Conservation (phyloP, 2,797 vertebrate genomes). For the Betta splendens region DNA sequence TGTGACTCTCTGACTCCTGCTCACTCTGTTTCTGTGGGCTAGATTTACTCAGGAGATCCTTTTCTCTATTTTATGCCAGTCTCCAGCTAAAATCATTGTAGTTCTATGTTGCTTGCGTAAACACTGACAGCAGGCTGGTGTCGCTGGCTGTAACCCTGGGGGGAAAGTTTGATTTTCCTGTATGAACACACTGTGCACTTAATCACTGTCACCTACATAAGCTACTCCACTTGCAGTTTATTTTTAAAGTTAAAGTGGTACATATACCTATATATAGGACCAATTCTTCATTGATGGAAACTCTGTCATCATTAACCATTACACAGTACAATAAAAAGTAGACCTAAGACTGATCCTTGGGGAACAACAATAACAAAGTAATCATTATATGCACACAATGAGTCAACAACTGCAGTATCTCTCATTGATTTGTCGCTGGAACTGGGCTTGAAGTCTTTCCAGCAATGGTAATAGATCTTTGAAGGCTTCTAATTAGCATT, state of each 20-base stretch:
- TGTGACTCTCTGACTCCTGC: constrained; percentile 1
- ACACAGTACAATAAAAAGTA: too few relatives aligned
- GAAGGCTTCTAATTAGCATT: too few relatives aligned
- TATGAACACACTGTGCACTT: constrained; percentile 22
- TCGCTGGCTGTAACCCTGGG: constrained; percentile 1
- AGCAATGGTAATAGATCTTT: too few relatives aligned
- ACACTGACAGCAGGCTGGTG: constrained; percentile 8
- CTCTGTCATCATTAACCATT: too few relatives aligned
- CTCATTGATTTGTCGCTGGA: too few relatives aligned
- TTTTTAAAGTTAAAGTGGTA: constrained; percentile 9
- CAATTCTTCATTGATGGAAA: background rate
- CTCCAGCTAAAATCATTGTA: background rate
- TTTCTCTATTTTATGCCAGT: background rate
- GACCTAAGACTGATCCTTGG: too few relatives aligned
- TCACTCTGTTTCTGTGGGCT: background rate
- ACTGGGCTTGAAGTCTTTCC: too few relatives aligned
- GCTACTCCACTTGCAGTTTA: constrained; percentile 1
- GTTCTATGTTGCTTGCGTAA: constrained; percentile 4
- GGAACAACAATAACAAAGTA: too few relatives aligned
- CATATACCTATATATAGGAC: background rate
- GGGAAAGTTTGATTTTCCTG: constrained; percentile 29
- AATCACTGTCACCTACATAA: constrained; percentile 48
- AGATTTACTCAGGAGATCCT: too few relatives aligned
- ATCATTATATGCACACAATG: too few relatives aligned
- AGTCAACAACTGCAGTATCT: too few relatives aligned